Conservation (phyloP, 2,797 vertebrate genomes). For the Trachurus trachurus region DNA sequence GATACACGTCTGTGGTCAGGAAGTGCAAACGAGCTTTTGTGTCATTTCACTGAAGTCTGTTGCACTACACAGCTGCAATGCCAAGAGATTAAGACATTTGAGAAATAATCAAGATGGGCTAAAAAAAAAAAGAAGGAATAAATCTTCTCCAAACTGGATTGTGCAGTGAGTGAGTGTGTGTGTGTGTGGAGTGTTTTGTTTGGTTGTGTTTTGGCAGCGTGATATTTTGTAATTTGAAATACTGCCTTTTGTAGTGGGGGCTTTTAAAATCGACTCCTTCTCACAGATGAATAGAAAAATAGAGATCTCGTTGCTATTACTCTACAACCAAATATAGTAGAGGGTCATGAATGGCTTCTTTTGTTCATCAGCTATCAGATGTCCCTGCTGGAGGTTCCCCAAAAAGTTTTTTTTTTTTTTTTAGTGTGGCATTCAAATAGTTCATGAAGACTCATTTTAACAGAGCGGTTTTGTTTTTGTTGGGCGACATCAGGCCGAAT, state of each 20-base stretch:
- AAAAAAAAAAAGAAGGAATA: conserved; percentile 15
- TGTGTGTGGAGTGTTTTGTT: conserved; percentile 38
- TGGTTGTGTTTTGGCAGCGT: not conserved
- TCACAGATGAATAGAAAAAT: conserved; percentile 11
- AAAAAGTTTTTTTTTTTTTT: conserved; percentile 12
- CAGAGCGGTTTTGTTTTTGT: conserved; percentile 15
- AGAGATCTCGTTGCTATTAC: not conserved
- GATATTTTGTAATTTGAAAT: conserved; percentile 7
- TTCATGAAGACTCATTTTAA: conserved; percentile 8
- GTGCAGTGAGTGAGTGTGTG: conserved; percentile 64
- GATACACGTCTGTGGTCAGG: conserved; percentile 76
- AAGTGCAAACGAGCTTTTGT: conserved; percentile 74
- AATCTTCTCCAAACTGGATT: conserved; percentile 31
- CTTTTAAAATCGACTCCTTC: not conserved
- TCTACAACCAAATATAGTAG: conserved; percentile 7
- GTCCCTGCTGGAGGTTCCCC: conserved; percentile 3
- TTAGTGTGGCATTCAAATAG: conserved; percentile 7
- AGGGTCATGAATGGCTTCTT: conserved; percentile 50
- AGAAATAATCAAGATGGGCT: conserved; percentile 22
- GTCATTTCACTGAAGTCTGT: conserved; percentile 61
- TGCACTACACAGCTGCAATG: conserved; percentile 66
- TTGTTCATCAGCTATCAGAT: conserved; percentile 36
- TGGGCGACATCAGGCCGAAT: not conserved
- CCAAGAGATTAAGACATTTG: not conserved
- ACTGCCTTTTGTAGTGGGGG: not conserved